Evolutionary conservation across 2,113 vertebrate species (phyloP).

Genomic region (Erpornis zantholeuca): DNA sequence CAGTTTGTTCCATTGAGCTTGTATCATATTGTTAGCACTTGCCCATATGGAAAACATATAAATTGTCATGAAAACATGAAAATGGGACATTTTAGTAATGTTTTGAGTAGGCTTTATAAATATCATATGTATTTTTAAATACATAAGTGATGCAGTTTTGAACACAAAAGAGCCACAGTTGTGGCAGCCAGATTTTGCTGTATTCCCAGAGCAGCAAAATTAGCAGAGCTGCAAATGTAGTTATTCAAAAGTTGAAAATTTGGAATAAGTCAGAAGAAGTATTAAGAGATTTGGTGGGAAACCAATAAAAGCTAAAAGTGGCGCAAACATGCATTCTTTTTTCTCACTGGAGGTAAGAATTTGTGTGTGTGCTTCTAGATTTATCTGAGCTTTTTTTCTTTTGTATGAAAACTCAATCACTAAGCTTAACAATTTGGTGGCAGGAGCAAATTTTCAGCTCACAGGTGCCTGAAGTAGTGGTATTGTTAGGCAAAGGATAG

Average conservation of each 20-base stretch:
- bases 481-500: not conserved
- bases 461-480: not conserved
- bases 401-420: not conserved
- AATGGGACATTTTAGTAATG: conserved; percentile 74
- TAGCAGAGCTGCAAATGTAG: conserved; percentile 31
- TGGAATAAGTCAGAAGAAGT: conserved; percentile 4
- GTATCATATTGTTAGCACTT: conserved; percentile 71
- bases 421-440: not conserved
- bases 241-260: conserved; percentile 23
- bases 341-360: not conserved
- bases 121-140: conserved; percentile 75
- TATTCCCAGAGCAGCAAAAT: conserved; percentile 36
- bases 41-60: conserved; percentile 79
- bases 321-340: not conserved
- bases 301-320: conserved; percentile 9
- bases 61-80: conserved; percentile 77
- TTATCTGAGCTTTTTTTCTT: not conserved
- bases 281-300: conserved; percentile 22
- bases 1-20: conserved; percentile 67
- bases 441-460: not conserved
- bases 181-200: conserved; percentile 56
- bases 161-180: conserved; percentile 53
- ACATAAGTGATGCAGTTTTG: conserved; percentile 65
- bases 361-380: not conserved
- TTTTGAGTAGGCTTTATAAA: conserved; percentile 71